Evolutionary conservation across 1,140 invertebrate genomes (phyloP).

Genomic region (Drosophila albomicans): DNA sequence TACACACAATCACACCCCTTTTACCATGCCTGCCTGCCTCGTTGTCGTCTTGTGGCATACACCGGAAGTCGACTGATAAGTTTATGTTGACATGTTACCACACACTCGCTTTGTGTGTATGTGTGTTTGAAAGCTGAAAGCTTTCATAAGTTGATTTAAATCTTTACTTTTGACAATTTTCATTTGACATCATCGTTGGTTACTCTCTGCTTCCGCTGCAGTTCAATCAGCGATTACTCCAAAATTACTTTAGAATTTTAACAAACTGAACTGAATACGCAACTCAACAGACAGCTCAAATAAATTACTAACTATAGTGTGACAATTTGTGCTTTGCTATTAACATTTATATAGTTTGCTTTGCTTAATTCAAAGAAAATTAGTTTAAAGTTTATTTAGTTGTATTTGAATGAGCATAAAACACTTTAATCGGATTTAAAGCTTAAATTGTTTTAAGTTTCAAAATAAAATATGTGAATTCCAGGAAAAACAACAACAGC

Average conservation of each 20-base stretch:
- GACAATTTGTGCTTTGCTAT: no score
- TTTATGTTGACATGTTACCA: constrained; percentile 66
- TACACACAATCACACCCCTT: no score
- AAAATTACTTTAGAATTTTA: not conserved
- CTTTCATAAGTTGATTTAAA: constrained; percentile 76
- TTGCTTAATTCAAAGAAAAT: no score
- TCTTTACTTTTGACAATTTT: constrained; percentile 57
- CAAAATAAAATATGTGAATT: no score
- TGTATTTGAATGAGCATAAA: no score
- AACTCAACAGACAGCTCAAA: no score
- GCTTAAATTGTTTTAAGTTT: no score
- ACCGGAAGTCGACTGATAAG: constrained; percentile 76
- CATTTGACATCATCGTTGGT: constrained; percentile 21
- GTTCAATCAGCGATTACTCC: not conserved
- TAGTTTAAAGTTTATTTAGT: no score
- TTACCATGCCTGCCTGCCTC: constrained; percentile 14
- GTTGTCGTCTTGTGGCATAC: constrained; percentile 54
- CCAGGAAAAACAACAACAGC: no score
- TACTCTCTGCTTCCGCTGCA: constrained; percentile 10
- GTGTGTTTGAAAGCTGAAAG: constrained; percentile 57
- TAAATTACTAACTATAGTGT: not conserved
- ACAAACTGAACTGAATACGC: no score
- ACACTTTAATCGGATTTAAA: no score
- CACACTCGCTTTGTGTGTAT: constrained; percentile 6
- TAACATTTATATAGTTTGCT: no score